Percentiles rank a stretch among this genome's conserved stretches.
Conservation (phyloP, 1,140 invertebrate genomes). For the Eurosta solidaginis region DNA sequence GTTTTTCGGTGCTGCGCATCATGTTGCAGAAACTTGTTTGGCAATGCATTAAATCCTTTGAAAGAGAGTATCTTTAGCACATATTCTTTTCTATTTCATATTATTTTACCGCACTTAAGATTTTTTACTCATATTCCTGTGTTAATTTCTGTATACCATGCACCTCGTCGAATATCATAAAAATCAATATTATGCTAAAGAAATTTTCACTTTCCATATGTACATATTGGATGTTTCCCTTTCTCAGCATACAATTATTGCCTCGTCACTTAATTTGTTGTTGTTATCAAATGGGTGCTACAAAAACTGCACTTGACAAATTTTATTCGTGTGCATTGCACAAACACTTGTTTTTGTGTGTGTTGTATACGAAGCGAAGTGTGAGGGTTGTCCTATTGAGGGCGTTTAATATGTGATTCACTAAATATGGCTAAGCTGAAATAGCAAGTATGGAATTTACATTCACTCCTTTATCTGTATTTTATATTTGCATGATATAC, state of each 20-base stretch:
- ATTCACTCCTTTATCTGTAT: neutral
- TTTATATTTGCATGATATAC: neutral
- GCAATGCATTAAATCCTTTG: too few relatives aligned
- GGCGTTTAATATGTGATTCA: neutral
- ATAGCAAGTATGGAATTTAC: too few relatives aligned
- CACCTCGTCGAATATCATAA: too few relatives aligned
- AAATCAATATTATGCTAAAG: neutral
- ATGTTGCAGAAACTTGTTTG: neutral
- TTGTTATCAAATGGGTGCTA: neutral
- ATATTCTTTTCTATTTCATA: too few relatives aligned
- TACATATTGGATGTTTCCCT: neutral
- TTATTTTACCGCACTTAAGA: too few relatives aligned
- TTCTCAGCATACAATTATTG: neutral
- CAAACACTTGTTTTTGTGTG: neutral
- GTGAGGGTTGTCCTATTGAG: neutral
- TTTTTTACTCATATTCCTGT: too few relatives aligned
- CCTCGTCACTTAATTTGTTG: slow-evolving; percentile 12
- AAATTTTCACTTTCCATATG: slow-evolving; percentile 20
- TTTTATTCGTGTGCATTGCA: neutral
- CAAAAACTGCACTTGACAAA: slow-evolving; percentile 11
- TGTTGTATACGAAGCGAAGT: neutral
- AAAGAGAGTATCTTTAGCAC: too few relatives aligned
- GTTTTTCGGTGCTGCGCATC: neutral
- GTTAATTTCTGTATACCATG: too few relatives aligned
- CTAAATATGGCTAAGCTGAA: too few relatives aligned